A percentile compares a stretch with the other conserved stretches of the same genome.
Evolutionary conservation across 1,140 invertebrate species (phyloP).

Genomic region (Augochlora pura): DNA sequence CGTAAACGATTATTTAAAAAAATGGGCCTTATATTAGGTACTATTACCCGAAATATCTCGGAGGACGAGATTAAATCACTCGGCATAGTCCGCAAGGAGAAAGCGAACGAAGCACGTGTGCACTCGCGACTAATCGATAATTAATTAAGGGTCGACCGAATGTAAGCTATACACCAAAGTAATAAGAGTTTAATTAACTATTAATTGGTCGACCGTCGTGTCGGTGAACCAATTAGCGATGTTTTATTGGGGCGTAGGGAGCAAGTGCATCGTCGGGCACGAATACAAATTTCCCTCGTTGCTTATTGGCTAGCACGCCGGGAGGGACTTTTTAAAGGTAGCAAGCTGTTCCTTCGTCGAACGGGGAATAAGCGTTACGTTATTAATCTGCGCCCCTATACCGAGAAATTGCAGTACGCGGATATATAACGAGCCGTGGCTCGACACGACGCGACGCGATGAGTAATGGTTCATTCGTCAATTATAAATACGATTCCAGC

Average conservation of each 20-base stretch:
- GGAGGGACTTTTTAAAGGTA: background rate
- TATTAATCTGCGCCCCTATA: slow-evolving; percentile 29
- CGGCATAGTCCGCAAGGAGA: background rate
- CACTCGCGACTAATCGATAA: slow-evolving; percentile 35
- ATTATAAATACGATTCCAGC: slow-evolving; percentile 61
- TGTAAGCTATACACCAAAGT: slow-evolving; percentile 23
- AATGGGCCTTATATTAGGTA: too few species aligned
- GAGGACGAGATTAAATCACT: background rate
- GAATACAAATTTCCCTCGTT: slow-evolving; percentile 20
- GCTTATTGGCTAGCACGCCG: background rate
- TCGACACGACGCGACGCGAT: slow-evolving; percentile 36
- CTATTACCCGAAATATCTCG: too few species aligned
- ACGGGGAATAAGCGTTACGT: background rate
- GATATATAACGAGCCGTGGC: slow-evolving; percentile 25
- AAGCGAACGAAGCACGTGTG: background rate
- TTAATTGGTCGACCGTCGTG: slow-evolving; percentile 37
- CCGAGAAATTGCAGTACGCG: slow-evolving; percentile 3
- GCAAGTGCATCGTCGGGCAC: background rate
- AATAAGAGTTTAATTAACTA: slow-evolving; percentile 51
- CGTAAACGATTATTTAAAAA: too few species aligned
- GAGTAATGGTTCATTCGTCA: slow-evolving; percentile 60
- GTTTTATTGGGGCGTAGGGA: slow-evolving; percentile 26
- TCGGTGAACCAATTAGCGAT: slow-evolving; percentile 40
- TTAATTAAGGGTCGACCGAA: slow-evolving; percentile 50
- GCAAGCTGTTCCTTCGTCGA: slow-evolving; percentile 6